Evolutionary conservation across 1,140 invertebrate species (phyloP), one percentile per base, ranked within the genome.

Genomic region (Leptopilina boulardi): DNA sequence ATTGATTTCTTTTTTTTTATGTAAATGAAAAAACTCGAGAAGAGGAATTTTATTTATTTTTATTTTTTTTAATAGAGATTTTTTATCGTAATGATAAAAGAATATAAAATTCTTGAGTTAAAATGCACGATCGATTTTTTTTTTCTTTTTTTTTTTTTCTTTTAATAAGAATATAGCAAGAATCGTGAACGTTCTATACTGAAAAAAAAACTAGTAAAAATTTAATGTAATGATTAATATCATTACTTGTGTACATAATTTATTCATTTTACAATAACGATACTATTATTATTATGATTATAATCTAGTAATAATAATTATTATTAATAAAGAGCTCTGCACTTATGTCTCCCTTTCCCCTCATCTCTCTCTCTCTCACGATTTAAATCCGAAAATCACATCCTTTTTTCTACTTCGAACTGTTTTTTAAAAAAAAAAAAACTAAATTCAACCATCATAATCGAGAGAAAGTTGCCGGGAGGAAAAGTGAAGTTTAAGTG

Each of bases 251-350:
- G 44, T 73, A 47, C 44, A 51, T 51, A 73, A 30, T 66, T 66
- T 66, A 66, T 66, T 66, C 23, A 30, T 73, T 73, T 47, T 73
- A 11, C 23, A 73, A 73, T 73, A 21, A 73, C 15, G 23, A 54
- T 51, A 26, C 18, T 15, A 38, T 38, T 38, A 38, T 42, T 1
- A 73, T 11, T 18, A 41, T 19, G 51, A 21, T 73, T 30, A 26
- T 73, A 18, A 10, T 38, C n/a, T n/a, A n/a, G n/a, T n/a, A n/a
- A 38, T 30, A 30, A 30, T 38, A 8, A 38, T 38, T 38, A 38
- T 38, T 38, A 38, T 11, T 77, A 82, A 84, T 84, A 80, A 84
- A 82, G 83, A 84, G 84, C 82, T 84, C 83, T 56, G 83, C 83
- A 82, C 79, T 74, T 19, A 47, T 70, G 70, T 47, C 47, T 76